phyloP scores from a whole-genome alignment of 1,140 invertebrate species.

The Drosophila truncata region DNA sequence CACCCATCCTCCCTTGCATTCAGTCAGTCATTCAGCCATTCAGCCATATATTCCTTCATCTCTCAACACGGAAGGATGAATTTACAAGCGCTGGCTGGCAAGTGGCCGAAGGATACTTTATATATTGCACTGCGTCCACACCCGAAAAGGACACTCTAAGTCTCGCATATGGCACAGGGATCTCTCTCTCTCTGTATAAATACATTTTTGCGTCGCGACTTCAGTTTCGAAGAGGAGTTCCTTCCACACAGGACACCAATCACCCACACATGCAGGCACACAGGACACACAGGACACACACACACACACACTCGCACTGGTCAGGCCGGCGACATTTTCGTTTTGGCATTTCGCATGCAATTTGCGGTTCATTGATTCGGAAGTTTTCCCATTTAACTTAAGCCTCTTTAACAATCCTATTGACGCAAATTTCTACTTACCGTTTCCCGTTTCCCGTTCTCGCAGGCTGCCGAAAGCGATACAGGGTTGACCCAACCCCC shows the following conservation, averaged over 20 bases:
- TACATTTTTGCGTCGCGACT: slow-evolving; percentile 54
- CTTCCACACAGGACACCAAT: slow-evolving; percentile 13
- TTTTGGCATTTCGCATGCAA: slow-evolving; percentile 85
- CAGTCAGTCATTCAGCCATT: slow-evolving; percentile 7
- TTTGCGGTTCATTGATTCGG: slow-evolving; percentile 85
- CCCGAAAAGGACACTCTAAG: slow-evolving; percentile 10
- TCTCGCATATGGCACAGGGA: slow-evolving; percentile 8
- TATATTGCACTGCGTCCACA: slow-evolving; percentile 41
- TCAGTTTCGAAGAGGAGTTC: slow-evolving; percentile 18
- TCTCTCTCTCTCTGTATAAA: no score
- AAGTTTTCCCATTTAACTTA: slow-evolving; percentile 85
- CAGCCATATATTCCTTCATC: neutral
- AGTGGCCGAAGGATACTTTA: slow-evolving; percentile 43
- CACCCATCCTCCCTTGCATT: no score
- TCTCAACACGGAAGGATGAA: slow-evolving; percentile 22
- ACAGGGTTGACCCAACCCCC: neutral
- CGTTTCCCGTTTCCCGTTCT: slow-evolving; percentile 31
- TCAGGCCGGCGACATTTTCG: slow-evolving; percentile 74
- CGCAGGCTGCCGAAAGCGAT: neutral
- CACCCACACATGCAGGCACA: slow-evolving; percentile 26
- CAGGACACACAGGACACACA: slow-evolving; percentile 1
- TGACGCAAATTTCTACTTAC: slow-evolving; percentile 84
- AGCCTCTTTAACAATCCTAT: slow-evolving; percentile 85
- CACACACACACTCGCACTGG: slow-evolving; percentile 14
- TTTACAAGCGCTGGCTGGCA: slow-evolving; percentile 48